Conservation (phyloP, 2,797 vertebrate genomes). For the Poeciliopsis paucimaculata region DNA sequence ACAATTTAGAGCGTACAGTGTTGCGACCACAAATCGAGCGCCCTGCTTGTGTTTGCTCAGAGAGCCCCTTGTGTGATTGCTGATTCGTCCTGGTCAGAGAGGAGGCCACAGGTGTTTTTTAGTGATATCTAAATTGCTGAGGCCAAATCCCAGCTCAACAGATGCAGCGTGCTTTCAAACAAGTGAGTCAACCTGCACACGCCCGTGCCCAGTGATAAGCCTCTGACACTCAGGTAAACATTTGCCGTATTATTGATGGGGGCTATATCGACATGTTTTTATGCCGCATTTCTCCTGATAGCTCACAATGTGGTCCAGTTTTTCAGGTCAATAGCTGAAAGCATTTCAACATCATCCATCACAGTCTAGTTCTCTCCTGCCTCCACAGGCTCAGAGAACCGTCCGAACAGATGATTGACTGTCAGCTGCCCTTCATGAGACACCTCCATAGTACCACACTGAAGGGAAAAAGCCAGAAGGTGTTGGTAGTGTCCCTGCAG, state of each 20-base stretch:
- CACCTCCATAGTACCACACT: conserved; percentile 41
- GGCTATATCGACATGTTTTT: conserved; percentile 50
- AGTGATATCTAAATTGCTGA: conserved; percentile 6
- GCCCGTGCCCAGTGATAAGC: conserved; percentile 9
- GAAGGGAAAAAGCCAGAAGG: conserved; percentile 19
- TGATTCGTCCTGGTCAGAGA: not conserved
- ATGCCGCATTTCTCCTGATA: conserved; percentile 56
- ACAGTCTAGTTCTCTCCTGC: conserved; percentile 51
- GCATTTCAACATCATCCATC: conserved; percentile 66
- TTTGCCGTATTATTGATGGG: conserved; percentile 40
- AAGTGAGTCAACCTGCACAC: conserved; percentile 34
- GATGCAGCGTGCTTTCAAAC: conserved; percentile 20
- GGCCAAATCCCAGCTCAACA: conserved; percentile 11
- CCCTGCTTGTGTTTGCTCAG: not conserved
- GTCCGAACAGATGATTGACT: conserved; percentile 66
- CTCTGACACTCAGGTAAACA: conserved; percentile 41
- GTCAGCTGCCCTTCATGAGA: conserved; percentile 57
- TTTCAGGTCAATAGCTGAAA: conserved; percentile 65
- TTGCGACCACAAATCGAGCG: not conserved
- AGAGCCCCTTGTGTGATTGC: not conserved
- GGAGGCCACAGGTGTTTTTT: conserved; percentile 2
- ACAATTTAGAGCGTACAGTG: not conserved
- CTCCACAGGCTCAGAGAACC: conserved; percentile 37
- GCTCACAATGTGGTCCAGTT: conserved; percentile 49
- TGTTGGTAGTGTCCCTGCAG: conserved; percentile 31